These are phyloP conservation scores for Phrixothrix hirtus DNA, from an alignment of 2,888 invertebrate species.

Conservation along the genomic window DNA sequence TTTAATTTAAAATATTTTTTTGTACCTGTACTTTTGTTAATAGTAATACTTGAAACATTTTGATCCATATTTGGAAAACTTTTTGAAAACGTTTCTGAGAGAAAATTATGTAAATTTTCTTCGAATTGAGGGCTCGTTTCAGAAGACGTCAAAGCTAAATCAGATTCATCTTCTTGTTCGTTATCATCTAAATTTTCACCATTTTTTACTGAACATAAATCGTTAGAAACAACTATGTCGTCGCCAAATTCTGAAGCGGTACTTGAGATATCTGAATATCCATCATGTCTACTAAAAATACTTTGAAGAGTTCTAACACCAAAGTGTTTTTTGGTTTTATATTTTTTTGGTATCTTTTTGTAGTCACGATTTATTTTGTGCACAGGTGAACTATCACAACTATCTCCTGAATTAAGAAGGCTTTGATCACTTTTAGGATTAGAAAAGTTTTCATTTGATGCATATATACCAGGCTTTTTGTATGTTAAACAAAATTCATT, in stretches of 20 bases:
- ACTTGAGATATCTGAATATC: slow-evolving; percentile 56
- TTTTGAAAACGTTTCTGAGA: slow-evolving; percentile 55
- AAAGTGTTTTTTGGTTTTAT: slow-evolving; percentile 57
- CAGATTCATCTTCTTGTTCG: background rate
- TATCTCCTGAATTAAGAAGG: slow-evolving; percentile 51
- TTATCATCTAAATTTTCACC: slow-evolving; percentile 1
- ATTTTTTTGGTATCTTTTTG: slow-evolving; percentile 58
- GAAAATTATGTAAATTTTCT: slow-evolving; percentile 54
- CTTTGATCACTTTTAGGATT: slow-evolving; percentile 56
- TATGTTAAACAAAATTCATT: slow-evolving; percentile 39
- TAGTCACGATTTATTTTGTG: slow-evolving; percentile 57
- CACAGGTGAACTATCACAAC: slow-evolving; percentile 61
- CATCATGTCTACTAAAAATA: slow-evolving; percentile 55
- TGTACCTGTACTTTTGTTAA: slow-evolving; percentile 42
- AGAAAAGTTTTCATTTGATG: slow-evolving; percentile 52
- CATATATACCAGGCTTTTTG: slow-evolving; percentile 38
- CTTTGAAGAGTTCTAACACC: slow-evolving; percentile 59
- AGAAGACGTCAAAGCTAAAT: slow-evolving; percentile 14
- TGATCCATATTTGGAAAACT: slow-evolving; percentile 43
- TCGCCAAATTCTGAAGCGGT: slow-evolving; percentile 53
- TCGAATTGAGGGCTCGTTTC: slow-evolving; percentile 54
- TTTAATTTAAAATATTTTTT: slow-evolving; percentile 52
- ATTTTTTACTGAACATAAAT: background rate
- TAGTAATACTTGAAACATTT: slow-evolving; percentile 30
- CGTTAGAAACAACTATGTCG: slow-evolving; percentile 36